Evolutionary conservation across 2,797 vertebrate species (phyloP).

Genomic region (Pangasius djambal): DNA sequence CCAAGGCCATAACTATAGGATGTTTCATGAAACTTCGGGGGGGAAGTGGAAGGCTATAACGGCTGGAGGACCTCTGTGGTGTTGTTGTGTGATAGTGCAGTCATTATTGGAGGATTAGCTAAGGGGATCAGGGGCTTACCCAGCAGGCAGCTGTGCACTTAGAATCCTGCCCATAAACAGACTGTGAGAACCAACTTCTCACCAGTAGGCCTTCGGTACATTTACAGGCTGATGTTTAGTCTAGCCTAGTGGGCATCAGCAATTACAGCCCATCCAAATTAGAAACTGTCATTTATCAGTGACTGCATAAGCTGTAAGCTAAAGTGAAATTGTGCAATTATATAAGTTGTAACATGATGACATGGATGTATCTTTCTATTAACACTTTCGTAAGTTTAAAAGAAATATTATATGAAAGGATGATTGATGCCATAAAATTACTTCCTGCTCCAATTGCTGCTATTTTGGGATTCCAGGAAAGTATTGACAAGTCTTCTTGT

Average conservation of each 20-base stretch:
- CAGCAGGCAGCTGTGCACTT: conserved; percentile 72
- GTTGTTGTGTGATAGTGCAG: conserved; percentile 63
- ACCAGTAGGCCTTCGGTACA: conserved; percentile 62
- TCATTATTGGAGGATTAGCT: conserved; percentile 74
- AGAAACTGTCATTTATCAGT: conserved; percentile 44
- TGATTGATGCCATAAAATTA: background rate
- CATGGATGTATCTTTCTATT: background rate
- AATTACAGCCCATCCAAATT: conserved; percentile 46
- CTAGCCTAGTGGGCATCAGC: conserved; percentile 32
- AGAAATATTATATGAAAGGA: conserved; percentile 2
- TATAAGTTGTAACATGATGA: conserved; percentile 1
- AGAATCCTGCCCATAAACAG: conserved; percentile 44
- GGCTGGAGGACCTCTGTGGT: conserved; percentile 42
- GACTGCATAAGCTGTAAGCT: conserved; percentile 2
- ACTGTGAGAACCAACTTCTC: conserved; percentile 46
- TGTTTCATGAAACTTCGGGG: conserved; percentile 32
- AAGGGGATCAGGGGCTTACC: conserved; percentile 67
- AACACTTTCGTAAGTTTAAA: background rate
- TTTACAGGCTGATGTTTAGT: conserved; percentile 51
- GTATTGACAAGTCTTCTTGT: conserved; percentile 21
- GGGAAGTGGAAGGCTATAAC: background rate
- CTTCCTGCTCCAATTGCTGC: background rate
- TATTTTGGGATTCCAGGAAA: conserved; percentile 17
- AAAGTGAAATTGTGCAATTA: conserved; percentile 15
- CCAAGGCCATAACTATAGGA: conserved; percentile 22